These are phyloP conservation scores for Ganaspis brasiliensis DNA, from an alignment of 2,888 invertebrate genomes.

Conservation along the genomic window DNA sequence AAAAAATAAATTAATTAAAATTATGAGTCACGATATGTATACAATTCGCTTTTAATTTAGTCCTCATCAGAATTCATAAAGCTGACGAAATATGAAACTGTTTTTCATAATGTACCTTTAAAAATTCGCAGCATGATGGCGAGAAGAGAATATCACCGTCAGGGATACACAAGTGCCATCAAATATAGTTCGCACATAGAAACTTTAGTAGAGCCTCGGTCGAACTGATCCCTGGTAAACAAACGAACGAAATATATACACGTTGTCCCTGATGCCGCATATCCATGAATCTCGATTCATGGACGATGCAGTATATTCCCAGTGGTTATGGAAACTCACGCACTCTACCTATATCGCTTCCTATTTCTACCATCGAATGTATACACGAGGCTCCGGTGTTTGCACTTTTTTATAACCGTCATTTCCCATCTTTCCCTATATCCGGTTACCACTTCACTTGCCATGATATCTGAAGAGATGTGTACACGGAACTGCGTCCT, in stretches of 20 bases:
- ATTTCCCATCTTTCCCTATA: slow-evolving; percentile 36
- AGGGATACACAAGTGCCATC: slow-evolving; percentile 19
- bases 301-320: slow-evolving; percentile 50
- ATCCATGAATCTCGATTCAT: slow-evolving; percentile 62
- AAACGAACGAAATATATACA: slow-evolving; percentile 57
- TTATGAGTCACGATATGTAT: no score
- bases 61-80: no score
- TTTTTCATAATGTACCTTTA: no score
- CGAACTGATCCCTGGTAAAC: slow-evolving; percentile 57
- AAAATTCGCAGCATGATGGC: neutral
- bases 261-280: slow-evolving; percentile 60
- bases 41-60: no score
- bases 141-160: neutral
- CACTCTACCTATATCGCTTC: slow-evolving; percentile 48
- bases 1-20: no score
- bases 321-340: slow-evolving; percentile 55
- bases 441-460: slow-evolving; percentile 38
- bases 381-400: slow-evolving; percentile 24
- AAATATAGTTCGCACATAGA: slow-evolving; percentile 17
- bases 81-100: no score
- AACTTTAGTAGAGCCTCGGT: slow-evolving; percentile 43
- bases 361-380: slow-evolving; percentile 40
- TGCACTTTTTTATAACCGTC: slow-evolving; percentile 34
- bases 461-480: slow-evolving; percentile 16
- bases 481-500: slow-evolving; percentile 20